A percentile compares a stretch with the other conserved stretches of the same genome.
Conservation (phyloP, 37 sponge, comb jelly and placozoan species). For the Ianthella basta region DNA sequence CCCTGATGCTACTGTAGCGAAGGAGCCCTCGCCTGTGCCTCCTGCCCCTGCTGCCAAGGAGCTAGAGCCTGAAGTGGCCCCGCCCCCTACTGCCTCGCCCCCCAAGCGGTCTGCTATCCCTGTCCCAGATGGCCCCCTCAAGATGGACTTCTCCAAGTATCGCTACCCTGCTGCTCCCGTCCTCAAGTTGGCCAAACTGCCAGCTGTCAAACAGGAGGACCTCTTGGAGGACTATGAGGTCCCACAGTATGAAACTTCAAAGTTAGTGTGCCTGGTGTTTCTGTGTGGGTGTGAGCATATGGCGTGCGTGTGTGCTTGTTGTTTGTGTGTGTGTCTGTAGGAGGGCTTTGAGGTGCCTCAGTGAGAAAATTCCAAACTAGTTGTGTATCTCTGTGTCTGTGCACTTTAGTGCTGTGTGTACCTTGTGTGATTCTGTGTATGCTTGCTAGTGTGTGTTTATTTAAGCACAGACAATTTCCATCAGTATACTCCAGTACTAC, state of each 20-base stretch:
- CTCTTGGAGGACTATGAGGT: neutral
- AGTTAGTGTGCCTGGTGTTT: neutral
- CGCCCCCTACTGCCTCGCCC: constrained; percentile 2
- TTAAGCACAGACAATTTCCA: too few relatives aligned
- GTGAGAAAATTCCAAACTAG: too few relatives aligned
- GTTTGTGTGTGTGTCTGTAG: neutral
- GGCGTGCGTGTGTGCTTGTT: neutral
- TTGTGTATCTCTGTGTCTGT: too few relatives aligned
- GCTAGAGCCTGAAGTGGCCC: neutral
- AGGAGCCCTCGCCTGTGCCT: constrained; percentile 19
- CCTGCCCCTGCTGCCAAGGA: neutral
- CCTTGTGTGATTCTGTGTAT: too few relatives aligned
- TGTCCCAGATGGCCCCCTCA: constrained; percentile 54
- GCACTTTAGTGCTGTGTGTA: too few relatives aligned
- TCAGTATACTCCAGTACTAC: too few relatives aligned
- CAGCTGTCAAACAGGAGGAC: neutral
- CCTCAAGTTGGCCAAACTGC: neutral
- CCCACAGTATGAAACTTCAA: neutral
- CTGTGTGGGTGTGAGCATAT: neutral
- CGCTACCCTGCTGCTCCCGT: neutral
- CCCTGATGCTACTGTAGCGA: neutral
- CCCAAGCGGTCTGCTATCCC: constrained; percentile 4
- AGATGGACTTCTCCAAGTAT: constrained; percentile 48
- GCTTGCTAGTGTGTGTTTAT: too few relatives aligned
- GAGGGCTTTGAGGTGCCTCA: too few relatives aligned